A percentile compares a stretch with the other conserved stretches of the same genome.
Evolutionary conservation across 2,113 vertebrate genomes (phyloP).

Genomic region (Podarcis muralis): DNA sequence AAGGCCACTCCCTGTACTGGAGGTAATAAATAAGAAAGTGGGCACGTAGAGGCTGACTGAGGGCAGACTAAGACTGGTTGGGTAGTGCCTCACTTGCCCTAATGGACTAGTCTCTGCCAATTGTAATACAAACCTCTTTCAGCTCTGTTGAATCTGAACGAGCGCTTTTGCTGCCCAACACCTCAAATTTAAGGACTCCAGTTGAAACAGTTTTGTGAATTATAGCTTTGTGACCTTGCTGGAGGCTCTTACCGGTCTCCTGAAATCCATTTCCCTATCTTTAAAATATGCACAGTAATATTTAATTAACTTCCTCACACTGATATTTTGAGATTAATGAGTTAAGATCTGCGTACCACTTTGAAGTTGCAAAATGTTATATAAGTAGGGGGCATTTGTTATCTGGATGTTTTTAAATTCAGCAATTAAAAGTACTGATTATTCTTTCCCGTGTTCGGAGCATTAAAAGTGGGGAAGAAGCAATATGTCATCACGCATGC

Average conservation of each 20-base stretch:
- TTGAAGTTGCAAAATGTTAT: background rate
- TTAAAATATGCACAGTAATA: background rate
- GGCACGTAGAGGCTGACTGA: too few relatives aligned
- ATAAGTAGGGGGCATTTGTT: slow-evolving; percentile 6
- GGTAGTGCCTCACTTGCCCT: too few relatives aligned
- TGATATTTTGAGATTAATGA: background rate
- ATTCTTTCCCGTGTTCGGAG: background rate
- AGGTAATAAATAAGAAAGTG: too few relatives aligned
- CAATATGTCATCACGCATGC: background rate
- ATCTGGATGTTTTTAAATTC: slow-evolving; percentile 18
- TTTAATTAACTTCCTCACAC: slow-evolving; percentile 18
- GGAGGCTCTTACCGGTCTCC: background rate
- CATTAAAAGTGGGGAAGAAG: background rate
- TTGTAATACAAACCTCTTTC: background rate
- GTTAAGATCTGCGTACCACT: background rate
- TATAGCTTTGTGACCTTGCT: background rate
- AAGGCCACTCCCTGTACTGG: too few relatives aligned
- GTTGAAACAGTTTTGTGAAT: background rate
- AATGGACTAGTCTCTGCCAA: background rate
- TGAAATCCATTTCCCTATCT: background rate
- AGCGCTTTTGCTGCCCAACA: background rate
- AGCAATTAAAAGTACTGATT: slow-evolving; percentile 11
- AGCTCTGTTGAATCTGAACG: background rate
- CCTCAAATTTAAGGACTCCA: background rate
- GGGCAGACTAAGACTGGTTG: too few relatives aligned